Base-by-base conservation (phyloP, 1,140 invertebrate genomes). In the Meloidogyne chitwoodi region DNA sequence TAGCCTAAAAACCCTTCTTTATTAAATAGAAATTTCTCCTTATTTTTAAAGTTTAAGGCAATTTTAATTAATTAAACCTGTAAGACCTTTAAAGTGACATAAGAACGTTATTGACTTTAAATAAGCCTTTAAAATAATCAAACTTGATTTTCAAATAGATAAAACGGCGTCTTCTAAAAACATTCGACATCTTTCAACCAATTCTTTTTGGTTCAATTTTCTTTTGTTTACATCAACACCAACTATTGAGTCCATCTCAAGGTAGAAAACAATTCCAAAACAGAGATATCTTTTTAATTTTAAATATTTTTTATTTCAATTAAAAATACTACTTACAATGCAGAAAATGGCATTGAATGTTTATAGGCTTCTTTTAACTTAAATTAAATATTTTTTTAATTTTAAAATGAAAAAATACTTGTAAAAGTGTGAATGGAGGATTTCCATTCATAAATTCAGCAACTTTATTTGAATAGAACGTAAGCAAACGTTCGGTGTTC, bases 401-500 rank as follows among this genome's bases (percentile, higher is more conserved):
- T 26, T 44, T 2, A 19, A 27, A 6, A 24, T 26, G 1, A 31
- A 41, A 56, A 16, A 14, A 48, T 22, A 61, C 68, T 65, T 83
- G 67, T 24, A 73, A 61, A 34, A 76, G 48, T 48, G 68, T 81
- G 27, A 81, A 82, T 19, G 78, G 71, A 2, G 82, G 24, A 24
- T 11, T 34, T 16, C 70, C 73, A 34, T 69, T 63, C 66, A 84
- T 77, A 24, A 64, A 65, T 26, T 72, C 65, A 12, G 63, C 63
- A 31, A 83, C 73, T 31, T 72, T 74, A 24, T 79, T 26, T 8
- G 41, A 48, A 56, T 82, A 82, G 22, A 38, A 68, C 24, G 70
- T 74, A 27, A 82, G 44, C 16, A 82, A 62, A 10, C 75, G 56
- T 27, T 79, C 66, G 19, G 79, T 84, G 31, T 82, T 82, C 22